These are phyloP conservation scores for Drosophila bocqueti DNA, from an alignment of 1,140 invertebrate genomes.

Conservation along the genomic window DNA sequence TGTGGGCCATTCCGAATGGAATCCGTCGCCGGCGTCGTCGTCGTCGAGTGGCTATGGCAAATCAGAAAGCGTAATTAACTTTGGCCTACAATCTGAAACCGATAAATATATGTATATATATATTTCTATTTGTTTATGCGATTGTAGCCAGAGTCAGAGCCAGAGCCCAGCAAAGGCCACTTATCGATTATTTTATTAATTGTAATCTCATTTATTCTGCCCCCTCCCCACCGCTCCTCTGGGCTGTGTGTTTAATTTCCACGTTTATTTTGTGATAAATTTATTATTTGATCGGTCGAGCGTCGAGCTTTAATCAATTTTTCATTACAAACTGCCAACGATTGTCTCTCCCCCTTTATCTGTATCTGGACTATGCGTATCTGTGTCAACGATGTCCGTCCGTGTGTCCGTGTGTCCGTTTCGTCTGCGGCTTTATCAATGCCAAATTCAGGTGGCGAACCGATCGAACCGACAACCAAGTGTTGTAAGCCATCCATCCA, in stretches of 20 bases:
- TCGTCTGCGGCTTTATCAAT: slow-evolving; percentile 69
- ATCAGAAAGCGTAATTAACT: slow-evolving; percentile 77
- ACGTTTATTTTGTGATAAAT: slow-evolving; percentile 82
- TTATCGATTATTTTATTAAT: slow-evolving; percentile 84
- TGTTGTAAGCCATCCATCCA: slow-evolving; percentile 46
- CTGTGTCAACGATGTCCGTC: slow-evolving; percentile 28
- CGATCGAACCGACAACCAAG: slow-evolving; percentile 33
- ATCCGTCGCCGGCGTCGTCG: neutral
- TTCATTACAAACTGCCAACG: slow-evolving; percentile 74
- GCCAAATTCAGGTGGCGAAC: slow-evolving; percentile 66
- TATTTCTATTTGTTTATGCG: slow-evolving; percentile 1
- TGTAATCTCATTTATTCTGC: slow-evolving; percentile 80
- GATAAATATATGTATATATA: neutral
- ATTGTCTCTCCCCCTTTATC: slow-evolving; percentile 41
- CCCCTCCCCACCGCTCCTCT: slow-evolving; percentile 38
- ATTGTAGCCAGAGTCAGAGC: slow-evolving; percentile 5
- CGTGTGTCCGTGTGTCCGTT: slow-evolving; percentile 4
- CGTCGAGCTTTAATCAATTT: slow-evolving; percentile 72
- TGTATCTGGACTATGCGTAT: slow-evolving; percentile 32
- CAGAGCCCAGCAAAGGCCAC: slow-evolving; percentile 34
- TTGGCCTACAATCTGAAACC: slow-evolving; percentile 55
- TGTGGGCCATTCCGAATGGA: slow-evolving; percentile 3
- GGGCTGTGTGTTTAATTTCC: slow-evolving; percentile 62
- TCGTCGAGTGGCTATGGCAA: slow-evolving; percentile 50
- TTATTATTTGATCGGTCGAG: slow-evolving; percentile 64